A percentile compares a stretch with the other conserved stretches of the same genome.
phyloP scores from a whole-genome alignment of 2,888 invertebrate species.

The Entomobrya multifasciata region DNA sequence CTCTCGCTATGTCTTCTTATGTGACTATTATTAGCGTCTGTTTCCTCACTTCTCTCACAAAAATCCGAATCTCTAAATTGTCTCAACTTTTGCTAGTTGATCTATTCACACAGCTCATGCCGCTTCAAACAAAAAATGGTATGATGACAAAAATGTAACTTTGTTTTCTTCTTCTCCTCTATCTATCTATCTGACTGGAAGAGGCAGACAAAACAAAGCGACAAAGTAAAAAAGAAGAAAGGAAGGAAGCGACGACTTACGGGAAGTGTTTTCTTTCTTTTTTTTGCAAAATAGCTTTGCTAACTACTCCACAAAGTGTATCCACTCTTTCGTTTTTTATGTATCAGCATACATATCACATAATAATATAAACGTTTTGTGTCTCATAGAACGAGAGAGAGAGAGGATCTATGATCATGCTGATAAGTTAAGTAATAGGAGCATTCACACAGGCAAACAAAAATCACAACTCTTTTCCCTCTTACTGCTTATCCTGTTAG shows the following conservation, averaged over 20 bases:
- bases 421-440: constrained; percentile 13
- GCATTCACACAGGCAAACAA: constrained; percentile 13
- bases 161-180: not conserved
- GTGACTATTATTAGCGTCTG: constrained; percentile 6
- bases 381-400: not conserved
- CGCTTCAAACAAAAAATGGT: no score
- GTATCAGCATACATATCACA: not conserved
- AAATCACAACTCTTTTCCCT: constrained; percentile 20
- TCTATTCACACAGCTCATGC: not conserved
- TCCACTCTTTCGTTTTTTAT: not conserved
- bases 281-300: not conserved
- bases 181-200: not conserved
- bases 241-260: constrained; percentile 60
- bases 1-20: not conserved
- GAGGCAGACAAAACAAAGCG: not conserved
- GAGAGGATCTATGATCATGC: not conserved
- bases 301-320: not conserved
- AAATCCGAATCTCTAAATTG: not conserved
- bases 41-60: not conserved
- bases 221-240: constrained; percentile 25
- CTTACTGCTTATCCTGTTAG: not conserved
- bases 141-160: not conserved
- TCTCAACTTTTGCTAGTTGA: not conserved
- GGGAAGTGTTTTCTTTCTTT: constrained; percentile 15
- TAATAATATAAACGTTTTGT: not conserved